Evolutionary conservation across 2,113 vertebrate genomes (phyloP).

Genomic region (Bufo bufo): DNA sequence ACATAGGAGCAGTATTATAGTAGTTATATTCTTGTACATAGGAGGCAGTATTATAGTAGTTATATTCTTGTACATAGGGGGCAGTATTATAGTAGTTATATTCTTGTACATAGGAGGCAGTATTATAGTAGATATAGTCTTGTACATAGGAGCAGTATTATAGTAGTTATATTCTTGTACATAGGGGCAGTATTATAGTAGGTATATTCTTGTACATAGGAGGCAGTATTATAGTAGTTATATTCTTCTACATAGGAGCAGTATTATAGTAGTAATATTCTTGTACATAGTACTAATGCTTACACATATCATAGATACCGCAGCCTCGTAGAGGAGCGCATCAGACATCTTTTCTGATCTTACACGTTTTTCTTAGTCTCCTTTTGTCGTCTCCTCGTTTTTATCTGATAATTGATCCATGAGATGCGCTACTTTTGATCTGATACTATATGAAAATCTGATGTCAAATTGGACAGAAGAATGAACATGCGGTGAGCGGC

Average conservation of each 20-base stretch:
- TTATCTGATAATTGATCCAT: constrained; percentile 26
- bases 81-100: neutral
- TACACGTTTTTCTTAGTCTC: neutral
- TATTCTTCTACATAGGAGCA: neutral
- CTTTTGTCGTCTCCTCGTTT: neutral
- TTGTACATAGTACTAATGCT: no score
- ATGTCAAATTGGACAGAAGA: neutral
- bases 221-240: no score
- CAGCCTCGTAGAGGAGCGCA: no score
- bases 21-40: neutral
- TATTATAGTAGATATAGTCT: no score
- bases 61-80: neutral
- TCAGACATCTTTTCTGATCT: neutral
- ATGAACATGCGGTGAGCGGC: neutral
- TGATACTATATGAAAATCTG: neutral
- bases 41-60: neutral
- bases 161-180: no score
- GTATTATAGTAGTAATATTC: neutral
- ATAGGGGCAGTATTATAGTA: no score
- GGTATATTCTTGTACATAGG: no score
- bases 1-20: neutral
- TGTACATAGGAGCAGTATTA: no score
- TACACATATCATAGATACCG: neutral
- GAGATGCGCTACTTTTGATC: neutral
- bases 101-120: no score